Evolutionary conservation across 1,140 invertebrate genomes (phyloP).

Genomic region (Drosophila tsacasi): DNA sequence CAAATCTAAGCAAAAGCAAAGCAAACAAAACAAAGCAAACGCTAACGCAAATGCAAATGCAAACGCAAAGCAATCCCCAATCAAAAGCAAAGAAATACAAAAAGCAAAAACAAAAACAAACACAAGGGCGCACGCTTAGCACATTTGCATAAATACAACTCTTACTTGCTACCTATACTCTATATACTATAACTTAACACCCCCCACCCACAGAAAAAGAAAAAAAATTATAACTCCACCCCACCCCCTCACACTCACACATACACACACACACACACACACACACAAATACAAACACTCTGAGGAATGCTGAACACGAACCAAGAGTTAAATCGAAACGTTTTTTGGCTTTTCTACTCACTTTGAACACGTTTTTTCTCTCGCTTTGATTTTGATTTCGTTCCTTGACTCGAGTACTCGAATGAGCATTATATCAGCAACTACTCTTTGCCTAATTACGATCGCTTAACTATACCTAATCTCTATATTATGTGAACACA

Average conservation of each 20-base stretch:
- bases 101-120: slow-evolving; percentile 53
- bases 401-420: slow-evolving; percentile 57
- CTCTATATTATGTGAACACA: slow-evolving; percentile 47
- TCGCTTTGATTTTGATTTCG: slow-evolving; percentile 62
- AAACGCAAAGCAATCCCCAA: slow-evolving; percentile 46
- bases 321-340: slow-evolving; percentile 37
- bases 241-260: slow-evolving; percentile 5
- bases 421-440: slow-evolving; percentile 73
- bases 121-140: slow-evolving; percentile 76
- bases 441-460: slow-evolving; percentile 66
- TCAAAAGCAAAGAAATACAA: slow-evolving; percentile 55
- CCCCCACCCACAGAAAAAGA: background rate
- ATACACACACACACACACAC: slow-evolving; percentile 10
- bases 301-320: slow-evolving; percentile 45
- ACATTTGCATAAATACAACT: slow-evolving; percentile 69
- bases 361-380: slow-evolving; percentile 54
- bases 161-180: slow-evolving; percentile 41
- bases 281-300: background rate
- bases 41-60: background rate
- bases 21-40: slow-evolving; percentile 61
- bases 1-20: slow-evolving; percentile 65
- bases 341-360: slow-evolving; percentile 56
- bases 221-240: background rate
- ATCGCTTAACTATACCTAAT: slow-evolving; percentile 71
- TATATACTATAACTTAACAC: slow-evolving; percentile 26